Base-by-base conservation (phyloP, 2,113 vertebrate genomes). In the Phycodurus eques region DNA sequence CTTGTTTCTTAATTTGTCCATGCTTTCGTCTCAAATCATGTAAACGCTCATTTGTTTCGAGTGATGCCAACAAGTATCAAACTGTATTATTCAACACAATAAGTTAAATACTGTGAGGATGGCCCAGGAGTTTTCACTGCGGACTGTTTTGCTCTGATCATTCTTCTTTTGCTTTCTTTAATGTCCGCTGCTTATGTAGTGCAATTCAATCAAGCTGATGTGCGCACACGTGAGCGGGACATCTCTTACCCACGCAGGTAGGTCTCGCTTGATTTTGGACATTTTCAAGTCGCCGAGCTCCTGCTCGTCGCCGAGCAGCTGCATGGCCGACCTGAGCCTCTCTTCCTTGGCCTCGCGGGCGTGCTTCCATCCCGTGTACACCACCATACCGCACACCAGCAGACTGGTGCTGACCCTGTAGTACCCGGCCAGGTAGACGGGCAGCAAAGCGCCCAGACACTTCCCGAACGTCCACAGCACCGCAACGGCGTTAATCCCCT, bases 341-440 rank as follows among this genome's bases (percentile, higher is more conserved):
- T 85, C 88, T 77, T 94, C 93, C 70, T 96, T 96, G 73, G 89
- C 91, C 0, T 93, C 92, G 19, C 95, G 92, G 59, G 92, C 89
- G 68, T 94, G 91, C 82, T 94, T 94, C 95, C 95, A 96, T 69
- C 95, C 95, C 67, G 95, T 92, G 87, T 96, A 96, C 10, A 96
- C 90, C 83, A 94, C 93, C 85, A 95, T 93, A 27, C 95, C 95
- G 82, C 90, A 93, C 44, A 94, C 87, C 78, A 96, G 82, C 76
- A 96, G 86, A 19, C 94, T 93, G 84, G 94, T 90, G 83, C 94
- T 95, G 72, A 96, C 88, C 22, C 95, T 94, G 80, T 93, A 93
- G 71, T 94, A 95, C 0, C 95, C 95, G 0, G 94, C 94, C 80
- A 96, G 91, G 85, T 96, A 96, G 47, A 95, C 93, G 0, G 94